These are phyloP conservation scores for Flabesymbios commensalis DNA, from an alignment of 2,888 invertebrate species.

Conservation along the genomic window DNA sequence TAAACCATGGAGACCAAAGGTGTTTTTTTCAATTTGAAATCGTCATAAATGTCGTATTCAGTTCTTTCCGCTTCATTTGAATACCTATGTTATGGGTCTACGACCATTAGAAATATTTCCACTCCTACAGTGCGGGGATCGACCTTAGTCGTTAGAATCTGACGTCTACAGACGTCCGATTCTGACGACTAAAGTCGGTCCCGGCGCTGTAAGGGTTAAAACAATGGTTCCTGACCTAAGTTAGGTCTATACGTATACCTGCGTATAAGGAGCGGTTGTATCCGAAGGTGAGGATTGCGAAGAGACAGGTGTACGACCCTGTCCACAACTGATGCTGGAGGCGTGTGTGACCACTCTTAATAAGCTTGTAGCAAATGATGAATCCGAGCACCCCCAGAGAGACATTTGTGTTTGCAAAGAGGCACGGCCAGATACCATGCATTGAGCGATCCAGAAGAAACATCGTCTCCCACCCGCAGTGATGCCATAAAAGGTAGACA, in stretches of 20 bases:
- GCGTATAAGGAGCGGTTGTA: conserved; percentile 25
- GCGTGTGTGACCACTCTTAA: not conserved
- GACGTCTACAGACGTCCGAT: too few species aligned
- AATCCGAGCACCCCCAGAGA: conserved; percentile 18
- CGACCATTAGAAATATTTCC: too few species aligned
- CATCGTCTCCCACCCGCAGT: conserved; percentile 26
- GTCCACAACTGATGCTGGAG: conserved; percentile 9
- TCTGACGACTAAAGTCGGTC: too few species aligned
- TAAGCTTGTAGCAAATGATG: not conserved
- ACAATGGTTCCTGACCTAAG: not conserved
- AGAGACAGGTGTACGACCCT: conserved; percentile 16
- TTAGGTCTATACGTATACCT: conserved; percentile 11
- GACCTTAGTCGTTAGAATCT: too few species aligned
- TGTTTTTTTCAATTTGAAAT: too few species aligned
- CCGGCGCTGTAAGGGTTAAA: too few species aligned
- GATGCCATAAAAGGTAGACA: conserved; percentile 22
- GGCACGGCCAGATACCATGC: conserved; percentile 15
- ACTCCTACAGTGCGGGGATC: too few species aligned
- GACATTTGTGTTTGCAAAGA: conserved; percentile 22
- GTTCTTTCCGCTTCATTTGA: too few species aligned
- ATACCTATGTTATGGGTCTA: too few species aligned
- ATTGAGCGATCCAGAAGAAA: conserved; percentile 14
- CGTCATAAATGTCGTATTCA: too few species aligned
- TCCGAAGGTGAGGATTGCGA: conserved; percentile 20
- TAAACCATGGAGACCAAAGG: too few species aligned